Percentiles rank a stretch among this genome's conserved stretches.
These are phyloP conservation scores for Chrysogorgia sp. DNA, from an alignment of 92 coral and sea anemone genomes.

Conservation along the genomic window DNA sequence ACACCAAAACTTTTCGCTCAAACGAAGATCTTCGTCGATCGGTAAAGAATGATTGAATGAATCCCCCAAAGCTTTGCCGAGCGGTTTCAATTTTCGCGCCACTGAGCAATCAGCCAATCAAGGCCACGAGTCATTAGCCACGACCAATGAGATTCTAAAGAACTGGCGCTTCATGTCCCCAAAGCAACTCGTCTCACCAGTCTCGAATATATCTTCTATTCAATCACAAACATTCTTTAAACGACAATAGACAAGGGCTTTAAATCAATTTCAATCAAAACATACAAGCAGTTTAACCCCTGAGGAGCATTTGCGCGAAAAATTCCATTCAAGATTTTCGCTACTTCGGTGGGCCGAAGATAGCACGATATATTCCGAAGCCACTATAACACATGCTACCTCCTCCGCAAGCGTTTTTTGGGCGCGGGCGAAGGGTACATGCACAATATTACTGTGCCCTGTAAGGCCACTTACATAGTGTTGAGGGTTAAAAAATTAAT, in stretches of 20 bases:
- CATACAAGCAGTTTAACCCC: not conserved
- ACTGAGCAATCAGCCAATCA: conserved; percentile 75
- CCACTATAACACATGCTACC: not conserved
- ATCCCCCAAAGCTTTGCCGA: conserved; percentile 25
- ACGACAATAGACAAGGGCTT: not conserved
- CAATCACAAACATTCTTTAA: not conserved
- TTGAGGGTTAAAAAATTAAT: no score
- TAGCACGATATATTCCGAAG: conserved; percentile 1
- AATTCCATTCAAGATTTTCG: not conserved
- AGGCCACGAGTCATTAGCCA: conserved; percentile 4
- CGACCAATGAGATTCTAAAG: conserved; percentile 26
- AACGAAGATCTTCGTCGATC: conserved; percentile 8
- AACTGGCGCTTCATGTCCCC: not conserved
- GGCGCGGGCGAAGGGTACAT: no score
- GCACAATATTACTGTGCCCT: no score
- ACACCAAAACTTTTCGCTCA: not conserved
- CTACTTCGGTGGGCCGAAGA: conserved; percentile 4
- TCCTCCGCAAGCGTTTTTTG: no score
- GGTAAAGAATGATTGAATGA: not conserved
- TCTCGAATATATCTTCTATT: not conserved
- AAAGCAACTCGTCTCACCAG: not conserved
- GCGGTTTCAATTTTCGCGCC: conserved; percentile 78
- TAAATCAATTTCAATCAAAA: not conserved
- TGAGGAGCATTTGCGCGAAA: not conserved
- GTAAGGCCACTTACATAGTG: no score